Conservation (phyloP, 2,797 vertebrate genomes). For the Helostoma temminkii region DNA sequence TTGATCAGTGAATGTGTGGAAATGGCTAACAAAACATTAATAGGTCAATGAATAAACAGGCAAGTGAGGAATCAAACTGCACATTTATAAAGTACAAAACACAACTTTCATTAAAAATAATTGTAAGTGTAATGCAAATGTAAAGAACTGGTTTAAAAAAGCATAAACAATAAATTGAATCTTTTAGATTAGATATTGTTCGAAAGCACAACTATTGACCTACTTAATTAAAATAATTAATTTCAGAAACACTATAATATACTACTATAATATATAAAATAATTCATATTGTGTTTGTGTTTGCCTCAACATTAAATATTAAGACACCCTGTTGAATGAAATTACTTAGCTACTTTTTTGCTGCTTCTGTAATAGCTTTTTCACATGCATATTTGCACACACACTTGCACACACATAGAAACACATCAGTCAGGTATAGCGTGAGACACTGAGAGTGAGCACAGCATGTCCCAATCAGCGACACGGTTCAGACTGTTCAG, state of each 20-base stretch:
- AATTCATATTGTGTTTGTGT: background rate
- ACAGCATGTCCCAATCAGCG: constrained; percentile 75
- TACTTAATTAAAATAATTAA: background rate
- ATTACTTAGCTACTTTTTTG: background rate
- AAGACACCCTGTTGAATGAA: constrained; percentile 3
- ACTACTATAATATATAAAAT: background rate
- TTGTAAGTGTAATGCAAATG: no score
- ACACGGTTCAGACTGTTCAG: constrained; percentile 68
- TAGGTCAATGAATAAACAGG: background rate
- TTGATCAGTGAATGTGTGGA: background rate
- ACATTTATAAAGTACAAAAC: background rate
- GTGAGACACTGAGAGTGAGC: constrained; percentile 68
- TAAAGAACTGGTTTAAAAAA: background rate
- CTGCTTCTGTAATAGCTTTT: constrained; percentile 34
- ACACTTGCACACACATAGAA: constrained; percentile 16
- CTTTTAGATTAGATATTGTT: background rate
- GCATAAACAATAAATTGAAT: background rate
- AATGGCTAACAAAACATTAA: background rate
- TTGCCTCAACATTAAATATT: constrained; percentile 4
- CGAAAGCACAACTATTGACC: no score
- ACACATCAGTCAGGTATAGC: constrained; percentile 64
- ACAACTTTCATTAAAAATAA: no score
- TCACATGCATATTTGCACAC: constrained; percentile 30
- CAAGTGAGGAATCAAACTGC: background rate
- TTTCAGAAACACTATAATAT: constrained; percentile 3